Conservation (phyloP, 2,113 vertebrate genomes). For the Platysteira castanea region DNA sequence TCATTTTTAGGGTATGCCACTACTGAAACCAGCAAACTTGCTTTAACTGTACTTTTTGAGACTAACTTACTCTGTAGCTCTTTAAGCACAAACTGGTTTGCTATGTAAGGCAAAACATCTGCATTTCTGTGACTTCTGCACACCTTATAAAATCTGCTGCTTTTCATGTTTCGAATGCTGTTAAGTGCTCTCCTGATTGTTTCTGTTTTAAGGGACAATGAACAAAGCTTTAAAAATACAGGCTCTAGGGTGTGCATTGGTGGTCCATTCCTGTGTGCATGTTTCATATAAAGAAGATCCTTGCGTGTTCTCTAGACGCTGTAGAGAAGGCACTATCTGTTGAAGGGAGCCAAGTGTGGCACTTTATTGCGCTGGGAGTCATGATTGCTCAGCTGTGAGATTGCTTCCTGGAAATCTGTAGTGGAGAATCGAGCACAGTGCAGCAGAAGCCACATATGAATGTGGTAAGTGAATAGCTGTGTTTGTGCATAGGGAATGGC, state of each 20-base stretch:
- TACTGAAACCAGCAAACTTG: not conserved
- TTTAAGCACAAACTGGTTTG: not conserved
- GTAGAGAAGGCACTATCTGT: not conserved
- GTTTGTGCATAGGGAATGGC: not conserved
- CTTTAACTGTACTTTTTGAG: not conserved
- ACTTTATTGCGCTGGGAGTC: not conserved
- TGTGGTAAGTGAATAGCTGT: not conserved
- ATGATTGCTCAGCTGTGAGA: not conserved
- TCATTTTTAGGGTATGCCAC: not conserved
- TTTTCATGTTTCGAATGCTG: not conserved
- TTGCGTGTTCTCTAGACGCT: not conserved
- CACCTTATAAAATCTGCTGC: not conserved
- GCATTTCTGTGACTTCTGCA: not conserved
- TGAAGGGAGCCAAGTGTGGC: not conserved
- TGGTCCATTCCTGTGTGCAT: not conserved
- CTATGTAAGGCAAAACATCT: not conserved
- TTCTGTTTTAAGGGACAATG: not conserved
- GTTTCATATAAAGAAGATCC: not conserved
- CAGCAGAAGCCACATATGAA: not conserved
- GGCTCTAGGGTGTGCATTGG: not conserved
- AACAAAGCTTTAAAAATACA: not conserved
- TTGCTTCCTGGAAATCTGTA: not conserved
- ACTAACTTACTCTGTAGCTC: not conserved
- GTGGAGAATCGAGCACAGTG: not conserved
- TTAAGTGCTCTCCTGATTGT: not conserved